Conservation (phyloP, 1,140 invertebrate species). For the Zaprionus africanus region DNA sequence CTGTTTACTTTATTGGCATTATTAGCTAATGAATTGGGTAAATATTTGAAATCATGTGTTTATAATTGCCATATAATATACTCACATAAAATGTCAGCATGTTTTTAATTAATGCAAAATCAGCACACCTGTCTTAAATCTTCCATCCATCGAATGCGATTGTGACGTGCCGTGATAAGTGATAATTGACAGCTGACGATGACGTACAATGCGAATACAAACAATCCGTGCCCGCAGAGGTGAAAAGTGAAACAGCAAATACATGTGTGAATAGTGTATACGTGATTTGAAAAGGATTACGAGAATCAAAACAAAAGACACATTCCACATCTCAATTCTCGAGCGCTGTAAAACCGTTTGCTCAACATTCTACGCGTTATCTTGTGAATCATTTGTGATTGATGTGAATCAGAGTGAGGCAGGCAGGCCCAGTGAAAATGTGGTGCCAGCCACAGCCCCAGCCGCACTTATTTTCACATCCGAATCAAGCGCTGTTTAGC, state of each 20-base stretch:
- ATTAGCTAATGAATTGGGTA: neutral
- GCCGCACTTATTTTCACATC: slow-evolving; percentile 6
- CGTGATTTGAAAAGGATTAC: slow-evolving; percentile 22
- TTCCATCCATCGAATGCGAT: slow-evolving; percentile 21
- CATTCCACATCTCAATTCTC: slow-evolving; percentile 14
- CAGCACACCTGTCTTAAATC: slow-evolving; percentile 30
- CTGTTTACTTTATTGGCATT: neutral
- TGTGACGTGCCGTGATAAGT: slow-evolving; percentile 33
- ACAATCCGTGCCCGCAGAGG: neutral
- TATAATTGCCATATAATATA: slow-evolving; percentile 3
- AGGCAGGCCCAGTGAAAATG: slow-evolving; percentile 20
- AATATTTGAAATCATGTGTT: neutral
- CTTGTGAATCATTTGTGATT: slow-evolving; percentile 25
- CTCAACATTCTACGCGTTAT: slow-evolving; percentile 6
- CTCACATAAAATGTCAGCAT: neutral
- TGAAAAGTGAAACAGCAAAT: slow-evolving; percentile 31
- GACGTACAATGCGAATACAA: slow-evolving; percentile 23
- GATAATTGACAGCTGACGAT: slow-evolving; percentile 37
- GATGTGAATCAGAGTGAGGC: slow-evolving; percentile 27
- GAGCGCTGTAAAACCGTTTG: neutral
- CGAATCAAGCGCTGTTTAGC: slow-evolving; percentile 30
- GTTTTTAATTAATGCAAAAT: slow-evolving; percentile 45
- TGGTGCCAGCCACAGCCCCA: slow-evolving; percentile 26
- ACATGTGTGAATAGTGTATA: neutral
- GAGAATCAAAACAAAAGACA: slow-evolving; percentile 2